Conservation (phyloP, 2,113 vertebrate species). For the Crotalus helleri region DNA sequence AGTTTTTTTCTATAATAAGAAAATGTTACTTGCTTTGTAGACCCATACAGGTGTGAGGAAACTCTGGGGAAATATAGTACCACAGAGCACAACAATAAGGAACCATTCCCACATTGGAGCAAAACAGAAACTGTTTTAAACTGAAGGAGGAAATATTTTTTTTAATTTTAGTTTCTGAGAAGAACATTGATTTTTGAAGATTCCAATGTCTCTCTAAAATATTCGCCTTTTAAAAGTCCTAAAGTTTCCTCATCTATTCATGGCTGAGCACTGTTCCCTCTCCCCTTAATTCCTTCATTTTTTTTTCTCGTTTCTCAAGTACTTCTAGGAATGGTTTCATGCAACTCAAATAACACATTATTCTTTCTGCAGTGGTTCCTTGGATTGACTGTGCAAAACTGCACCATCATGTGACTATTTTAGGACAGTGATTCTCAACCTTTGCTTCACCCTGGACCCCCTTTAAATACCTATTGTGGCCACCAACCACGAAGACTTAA, state of each 20-base stretch:
- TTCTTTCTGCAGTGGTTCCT: not conserved
- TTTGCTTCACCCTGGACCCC: too few species aligned
- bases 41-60: not conserved
- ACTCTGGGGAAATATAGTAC: not conserved
- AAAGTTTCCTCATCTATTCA: not conserved
- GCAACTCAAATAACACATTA: not conserved
- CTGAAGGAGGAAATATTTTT: not conserved
- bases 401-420: too few species aligned
- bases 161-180: not conserved
- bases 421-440: too few species aligned
- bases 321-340: not conserved
- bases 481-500: too few species aligned
- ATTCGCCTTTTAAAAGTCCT: not conserved
- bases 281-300: not conserved
- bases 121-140: not conserved
- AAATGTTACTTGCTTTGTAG: not conserved
- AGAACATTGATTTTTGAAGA: not conserved
- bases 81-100: not conserved
- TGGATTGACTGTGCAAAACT: not conserved
- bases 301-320: too few species aligned
- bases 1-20: not conserved
- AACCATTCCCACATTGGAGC: not conserved
- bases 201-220: not conserved
- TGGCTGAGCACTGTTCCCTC: not conserved
- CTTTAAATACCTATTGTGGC: too few species aligned